Base-by-base conservation (phyloP, 64 coral and sea anemone species). In the Pachyseris speciosa region DNA sequence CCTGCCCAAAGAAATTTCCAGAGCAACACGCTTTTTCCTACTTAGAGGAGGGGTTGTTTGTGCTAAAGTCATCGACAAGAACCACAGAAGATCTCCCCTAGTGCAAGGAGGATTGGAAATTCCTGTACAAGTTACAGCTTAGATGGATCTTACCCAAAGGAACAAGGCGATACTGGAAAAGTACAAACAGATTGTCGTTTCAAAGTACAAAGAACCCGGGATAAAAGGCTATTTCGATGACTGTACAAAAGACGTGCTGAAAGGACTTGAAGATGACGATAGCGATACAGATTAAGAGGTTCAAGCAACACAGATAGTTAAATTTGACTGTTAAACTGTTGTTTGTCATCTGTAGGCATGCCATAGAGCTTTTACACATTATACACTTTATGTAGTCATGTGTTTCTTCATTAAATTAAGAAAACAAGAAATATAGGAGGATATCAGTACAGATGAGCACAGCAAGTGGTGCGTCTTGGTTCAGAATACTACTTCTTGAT, bases 1-100 rank as follows among this genome's bases (percentile, higher is more conserved):
- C 69, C 44, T 72, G 84, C 65, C 65, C 67, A 72, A 34, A 26
- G 64, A 71, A 70, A 86, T 86, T 71, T 86, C 66, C 69, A 57
- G 79, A 83, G 40, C 64, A 64, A 83, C 40, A 64, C 29, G 79
- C 57, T 58, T 83, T 83, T 83, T 83, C 64, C 79, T 83, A 57
- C 40, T 17, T 33, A 83, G 78, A 36, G 78, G 50, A 83, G 78
- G 50, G 52, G 78, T 83, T 83, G 50, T 59, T 60, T 60, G 78
- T n/a, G 78, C 61, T 60, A 60, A 83, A 59, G 61, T 79, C 32
- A 55, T 79, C 44, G 24, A 79, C 17, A 79, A 79, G 53, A 83
- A 83, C 48, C n/a, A 83, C 30, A 53, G 78, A 83, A 60, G 51
- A 83, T 60, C 52, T 33, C 78, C 52, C 53, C 78, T 83, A 17